Evolutionary conservation across 2,113 vertebrate genomes (phyloP).

Genomic region (Chlamydotis undulata): DNA sequence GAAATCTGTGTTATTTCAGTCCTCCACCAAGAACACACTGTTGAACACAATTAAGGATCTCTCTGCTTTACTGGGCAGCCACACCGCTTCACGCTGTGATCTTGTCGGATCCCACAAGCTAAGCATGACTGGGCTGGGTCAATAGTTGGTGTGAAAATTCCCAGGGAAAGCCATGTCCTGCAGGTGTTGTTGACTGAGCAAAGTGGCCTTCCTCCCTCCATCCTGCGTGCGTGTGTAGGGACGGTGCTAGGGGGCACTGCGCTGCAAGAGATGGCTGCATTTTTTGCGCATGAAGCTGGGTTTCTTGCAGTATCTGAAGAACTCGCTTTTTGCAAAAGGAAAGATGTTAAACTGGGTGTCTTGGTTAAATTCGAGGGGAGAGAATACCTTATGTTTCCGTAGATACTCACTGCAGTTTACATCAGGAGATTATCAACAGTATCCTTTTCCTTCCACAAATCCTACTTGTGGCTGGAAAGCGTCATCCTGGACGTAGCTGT

Average conservation of each 20-base stretch:
- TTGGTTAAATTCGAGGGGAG: not conserved
- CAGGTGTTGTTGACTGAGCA: not conserved
- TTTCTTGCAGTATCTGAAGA: not conserved
- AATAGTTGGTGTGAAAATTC: not conserved
- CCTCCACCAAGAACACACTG: not conserved
- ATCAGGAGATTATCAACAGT: not conserved
- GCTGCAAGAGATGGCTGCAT: conserved; percentile 47
- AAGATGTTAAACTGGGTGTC: not conserved
- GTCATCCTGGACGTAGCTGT: not conserved
- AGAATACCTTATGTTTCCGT: not conserved
- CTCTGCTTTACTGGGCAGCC: conserved; percentile 22
- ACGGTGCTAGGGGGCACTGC: conserved; percentile 75
- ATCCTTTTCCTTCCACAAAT: not conserved
- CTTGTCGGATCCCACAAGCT: conserved; percentile 26
- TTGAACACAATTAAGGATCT: conserved; percentile 12
- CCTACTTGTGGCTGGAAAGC: not conserved
- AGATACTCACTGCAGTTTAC: not conserved
- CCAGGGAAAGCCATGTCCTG: not conserved
- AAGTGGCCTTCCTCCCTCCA: not conserved
- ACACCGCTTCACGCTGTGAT: not conserved
- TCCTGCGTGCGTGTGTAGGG: not conserved
- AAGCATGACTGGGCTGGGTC: conserved; percentile 24
- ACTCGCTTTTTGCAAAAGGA: not conserved
- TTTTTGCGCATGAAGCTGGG: not conserved
- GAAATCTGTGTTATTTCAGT: not conserved